Conservation (phyloP, 2,797 vertebrate species). For the Pipistrellus kuhlii region DNA sequence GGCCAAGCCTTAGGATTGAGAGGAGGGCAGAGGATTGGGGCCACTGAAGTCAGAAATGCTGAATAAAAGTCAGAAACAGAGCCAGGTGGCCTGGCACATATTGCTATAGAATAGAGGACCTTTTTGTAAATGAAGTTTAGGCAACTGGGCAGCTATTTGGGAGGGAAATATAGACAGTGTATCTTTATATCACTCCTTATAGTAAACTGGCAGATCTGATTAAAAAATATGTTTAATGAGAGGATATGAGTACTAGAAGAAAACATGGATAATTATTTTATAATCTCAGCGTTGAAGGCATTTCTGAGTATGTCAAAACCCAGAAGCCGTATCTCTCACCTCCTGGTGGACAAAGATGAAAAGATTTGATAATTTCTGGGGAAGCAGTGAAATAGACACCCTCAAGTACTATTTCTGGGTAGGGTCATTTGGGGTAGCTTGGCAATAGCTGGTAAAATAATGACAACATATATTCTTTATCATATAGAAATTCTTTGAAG, state of each 20-base stretch:
- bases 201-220: neutral
- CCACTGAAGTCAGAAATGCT: neutral
- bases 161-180: neutral
- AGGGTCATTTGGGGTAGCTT: neutral
- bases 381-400: neutral
- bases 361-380: neutral
- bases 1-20: neutral
- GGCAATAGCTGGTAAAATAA: neutral
- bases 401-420: neutral
- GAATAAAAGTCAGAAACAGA: neutral
- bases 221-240: neutral
- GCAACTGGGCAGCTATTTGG: neutral
- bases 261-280: conserved; percentile 26
- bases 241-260: neutral
- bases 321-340: neutral
- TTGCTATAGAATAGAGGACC: neutral
- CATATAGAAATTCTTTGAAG: neutral
- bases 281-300: neutral
- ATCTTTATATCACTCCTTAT: neutral
- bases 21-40: neutral
- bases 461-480: neutral
- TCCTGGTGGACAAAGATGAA: neutral
- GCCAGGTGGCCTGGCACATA: neutral
- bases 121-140: neutral
- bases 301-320: conserved; percentile 18